A percentile compares a stretch with the other conserved stretches of the same genome.
Conservation (phyloP, 2,888 invertebrate species). For the Gibbula magus region DNA sequence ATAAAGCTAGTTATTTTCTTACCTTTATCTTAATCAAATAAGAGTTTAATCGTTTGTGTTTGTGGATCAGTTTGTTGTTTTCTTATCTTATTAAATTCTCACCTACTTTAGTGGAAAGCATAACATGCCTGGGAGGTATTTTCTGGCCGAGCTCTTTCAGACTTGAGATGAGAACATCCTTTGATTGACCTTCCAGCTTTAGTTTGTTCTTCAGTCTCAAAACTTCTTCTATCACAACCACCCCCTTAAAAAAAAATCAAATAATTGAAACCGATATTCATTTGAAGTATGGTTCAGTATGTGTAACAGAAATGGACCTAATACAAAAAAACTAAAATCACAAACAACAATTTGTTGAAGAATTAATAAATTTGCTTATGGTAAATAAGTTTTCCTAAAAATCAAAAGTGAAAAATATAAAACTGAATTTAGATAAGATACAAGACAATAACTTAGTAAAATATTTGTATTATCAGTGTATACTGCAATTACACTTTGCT, state of each 20-base stretch:
- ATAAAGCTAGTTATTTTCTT: not conserved
- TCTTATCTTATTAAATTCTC: not conserved
- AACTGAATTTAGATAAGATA: no score
- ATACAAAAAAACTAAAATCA: no score
- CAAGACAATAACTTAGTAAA: no score
- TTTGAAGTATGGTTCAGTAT: not conserved
- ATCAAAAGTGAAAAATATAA: no score
- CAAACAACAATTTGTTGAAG: no score
- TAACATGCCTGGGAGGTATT: conserved; percentile 64
- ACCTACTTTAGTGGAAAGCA: conserved; percentile 69
- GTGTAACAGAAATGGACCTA: no score
- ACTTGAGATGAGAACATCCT: conserved; percentile 53
- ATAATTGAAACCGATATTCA: not conserved
- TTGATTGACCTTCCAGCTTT: conserved; percentile 55
- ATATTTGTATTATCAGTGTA: no score
- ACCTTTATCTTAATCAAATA: not conserved
- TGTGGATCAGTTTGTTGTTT: not conserved
- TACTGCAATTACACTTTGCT: no score
- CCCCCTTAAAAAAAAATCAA: conserved; percentile 54
- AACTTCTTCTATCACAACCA: conserved; percentile 70
- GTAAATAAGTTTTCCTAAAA: no score
- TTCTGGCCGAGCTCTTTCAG: conserved; percentile 63
- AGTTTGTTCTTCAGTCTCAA: conserved; percentile 60
- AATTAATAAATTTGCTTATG: no score
- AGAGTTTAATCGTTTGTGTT: not conserved